These are phyloP conservation scores for Gobionotothen gibberifrons DNA, from an alignment of 2,797 vertebrate species.

Conservation along the genomic window DNA sequence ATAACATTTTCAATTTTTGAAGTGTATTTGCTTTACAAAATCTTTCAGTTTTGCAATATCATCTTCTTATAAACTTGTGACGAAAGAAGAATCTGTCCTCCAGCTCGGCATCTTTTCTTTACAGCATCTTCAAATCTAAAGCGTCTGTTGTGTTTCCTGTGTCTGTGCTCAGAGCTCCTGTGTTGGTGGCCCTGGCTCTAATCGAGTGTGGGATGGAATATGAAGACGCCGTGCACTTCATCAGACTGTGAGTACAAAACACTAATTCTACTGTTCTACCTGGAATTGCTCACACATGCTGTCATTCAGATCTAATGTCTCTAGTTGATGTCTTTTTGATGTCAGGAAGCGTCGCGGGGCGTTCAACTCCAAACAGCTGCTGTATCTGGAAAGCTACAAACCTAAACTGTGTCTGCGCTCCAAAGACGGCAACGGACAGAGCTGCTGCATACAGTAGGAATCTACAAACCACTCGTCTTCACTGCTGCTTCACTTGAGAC, in stretches of 20 bases:
- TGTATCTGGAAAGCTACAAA: conserved; percentile 97
- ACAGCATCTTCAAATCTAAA: too few relatives aligned
- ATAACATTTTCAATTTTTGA: too few relatives aligned
- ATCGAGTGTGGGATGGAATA: conserved; percentile 99
- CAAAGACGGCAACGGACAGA: conserved; percentile 93
- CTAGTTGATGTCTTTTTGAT: conserved; percentile 47
- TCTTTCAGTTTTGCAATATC: too few relatives aligned
- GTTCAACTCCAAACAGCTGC: conserved; percentile 97
- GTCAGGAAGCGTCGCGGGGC: conserved; percentile 95
- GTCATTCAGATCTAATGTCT: not conserved
- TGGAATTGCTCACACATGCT: not conserved
- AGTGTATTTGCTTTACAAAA: too few relatives aligned
- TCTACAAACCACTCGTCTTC: not conserved
- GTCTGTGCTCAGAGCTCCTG: conserved; percentile 89
- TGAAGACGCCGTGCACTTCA: conserved; percentile 97
- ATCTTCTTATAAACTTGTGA: too few relatives aligned
- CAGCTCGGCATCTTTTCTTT: too few relatives aligned
- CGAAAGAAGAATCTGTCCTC: too few relatives aligned
- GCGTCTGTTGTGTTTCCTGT: not conserved
- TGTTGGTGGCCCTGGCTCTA: conserved; percentile 95
- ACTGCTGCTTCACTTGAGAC: conserved; percentile 20
- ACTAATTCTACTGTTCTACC: not conserved
- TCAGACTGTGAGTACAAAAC: conserved; percentile 90
- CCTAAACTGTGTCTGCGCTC: conserved; percentile 95
- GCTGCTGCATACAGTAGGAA: conserved; percentile 92